Conservation (phyloP, 2,888 invertebrate genomes). For the Smittia aterrima region DNA sequence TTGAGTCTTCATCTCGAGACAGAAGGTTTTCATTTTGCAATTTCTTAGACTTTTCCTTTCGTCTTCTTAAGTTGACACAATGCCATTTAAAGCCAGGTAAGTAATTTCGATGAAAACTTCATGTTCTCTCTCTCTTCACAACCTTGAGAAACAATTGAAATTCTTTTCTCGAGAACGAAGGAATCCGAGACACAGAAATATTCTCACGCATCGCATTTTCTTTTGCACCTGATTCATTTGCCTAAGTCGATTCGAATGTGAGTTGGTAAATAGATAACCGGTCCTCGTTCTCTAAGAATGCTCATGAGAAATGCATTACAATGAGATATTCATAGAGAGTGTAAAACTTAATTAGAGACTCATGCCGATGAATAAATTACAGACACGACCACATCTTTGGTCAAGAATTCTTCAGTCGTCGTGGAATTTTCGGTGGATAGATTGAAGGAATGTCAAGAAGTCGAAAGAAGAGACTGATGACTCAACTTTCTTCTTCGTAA, state of each 20-base stretch:
- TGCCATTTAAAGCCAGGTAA: too few species aligned
- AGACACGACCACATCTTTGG: background rate
- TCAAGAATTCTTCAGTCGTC: background rate
- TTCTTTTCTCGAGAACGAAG: slow-evolving; percentile 3
- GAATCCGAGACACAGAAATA: slow-evolving; percentile 31
- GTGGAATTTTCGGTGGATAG: background rate
- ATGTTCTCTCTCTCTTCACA: background rate
- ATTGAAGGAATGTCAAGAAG: background rate
- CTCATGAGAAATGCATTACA: too few species aligned
- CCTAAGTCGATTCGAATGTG: background rate
- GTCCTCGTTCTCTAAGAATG: too few species aligned
- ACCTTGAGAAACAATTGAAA: slow-evolving; percentile 31
- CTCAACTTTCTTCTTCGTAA: background rate
- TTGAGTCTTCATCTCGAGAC: too few species aligned
- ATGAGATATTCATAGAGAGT: background rate
- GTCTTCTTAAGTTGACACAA: too few species aligned
- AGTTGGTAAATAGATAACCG: background rate
- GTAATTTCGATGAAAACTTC: background rate
- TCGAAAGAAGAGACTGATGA: background rate
- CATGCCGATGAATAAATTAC: slow-evolving; percentile 31
- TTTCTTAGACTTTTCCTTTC: too few species aligned
- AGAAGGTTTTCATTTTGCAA: too few species aligned
- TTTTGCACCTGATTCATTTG: slow-evolving; percentile 35
- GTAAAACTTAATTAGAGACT: slow-evolving; percentile 15
- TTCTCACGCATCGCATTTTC: slow-evolving; percentile 35